phyloP scores from a whole-genome alignment of 1,140 invertebrate genomes.

The Bombus balteatus region DNA sequence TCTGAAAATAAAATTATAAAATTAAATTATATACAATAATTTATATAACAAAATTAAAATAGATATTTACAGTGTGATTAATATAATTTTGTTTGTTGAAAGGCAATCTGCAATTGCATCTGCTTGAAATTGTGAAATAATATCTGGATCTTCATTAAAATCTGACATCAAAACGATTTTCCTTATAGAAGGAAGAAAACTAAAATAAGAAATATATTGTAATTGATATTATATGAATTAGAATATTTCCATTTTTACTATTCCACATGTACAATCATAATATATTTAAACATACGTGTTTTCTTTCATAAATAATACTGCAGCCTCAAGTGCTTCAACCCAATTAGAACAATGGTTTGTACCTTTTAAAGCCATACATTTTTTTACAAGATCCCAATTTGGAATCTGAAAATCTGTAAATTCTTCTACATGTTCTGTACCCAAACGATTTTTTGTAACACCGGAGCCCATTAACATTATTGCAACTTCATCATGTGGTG shows the following conservation, averaged over 20 bases:
- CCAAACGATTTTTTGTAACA: no score
- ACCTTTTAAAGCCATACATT: conserved; percentile 50
- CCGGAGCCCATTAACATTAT: conserved; percentile 22
- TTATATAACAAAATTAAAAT: background rate
- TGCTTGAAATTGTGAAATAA: conserved; percentile 52
- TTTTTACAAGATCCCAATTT: conserved; percentile 58
- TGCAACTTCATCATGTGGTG: conserved; percentile 68
- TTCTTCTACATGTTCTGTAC: conserved; percentile 26
- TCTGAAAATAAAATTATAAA: conserved; percentile 41
- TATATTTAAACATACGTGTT: conserved; percentile 58
- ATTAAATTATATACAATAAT: background rate
- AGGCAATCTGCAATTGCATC: conserved; percentile 37
- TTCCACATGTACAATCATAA: background rate
- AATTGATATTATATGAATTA: background rate
- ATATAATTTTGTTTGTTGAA: conserved; percentile 12
- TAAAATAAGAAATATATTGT: conserved; percentile 59
- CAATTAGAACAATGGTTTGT: conserved; percentile 62
- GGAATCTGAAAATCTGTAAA: conserved; percentile 53
- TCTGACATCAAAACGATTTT: conserved; percentile 61
- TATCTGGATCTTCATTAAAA: conserved; percentile 57
- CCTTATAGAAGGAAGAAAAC: conserved; percentile 4
- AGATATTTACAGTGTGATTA: conserved; percentile 58
- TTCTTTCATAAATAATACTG: conserved; percentile 54
- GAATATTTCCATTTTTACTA: background rate
- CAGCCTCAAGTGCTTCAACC: conserved; percentile 61